Percentiles rank a stretch among this genome's conserved stretches.
These are phyloP conservation scores for Campylorhamphus procurvoides DNA, from an alignment of 2,113 vertebrate species.

Conservation along the genomic window DNA sequence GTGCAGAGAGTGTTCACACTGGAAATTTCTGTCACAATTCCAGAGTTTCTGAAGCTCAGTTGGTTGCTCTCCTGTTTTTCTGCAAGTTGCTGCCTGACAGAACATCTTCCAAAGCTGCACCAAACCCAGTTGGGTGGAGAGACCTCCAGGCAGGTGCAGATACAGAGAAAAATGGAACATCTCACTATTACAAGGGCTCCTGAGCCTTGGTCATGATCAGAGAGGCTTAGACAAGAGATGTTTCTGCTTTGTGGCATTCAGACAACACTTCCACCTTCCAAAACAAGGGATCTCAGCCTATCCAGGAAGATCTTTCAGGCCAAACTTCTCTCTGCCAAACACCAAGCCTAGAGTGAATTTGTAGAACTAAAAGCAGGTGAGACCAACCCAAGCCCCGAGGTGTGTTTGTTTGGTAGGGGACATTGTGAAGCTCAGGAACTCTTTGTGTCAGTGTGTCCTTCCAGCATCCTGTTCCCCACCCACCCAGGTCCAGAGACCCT, in stretches of 20 bases:
- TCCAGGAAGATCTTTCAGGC: background rate
- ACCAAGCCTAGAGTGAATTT: background rate
- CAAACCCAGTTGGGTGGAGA: background rate
- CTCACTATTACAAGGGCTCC: background rate
- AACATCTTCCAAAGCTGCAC: background rate
- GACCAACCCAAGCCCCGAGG: background rate
- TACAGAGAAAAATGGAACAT: background rate
- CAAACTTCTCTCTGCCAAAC: background rate
- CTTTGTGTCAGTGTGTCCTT: background rate
- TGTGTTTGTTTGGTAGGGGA: background rate
- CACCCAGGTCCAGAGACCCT: background rate
- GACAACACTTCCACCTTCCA: background rate
- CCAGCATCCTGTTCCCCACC: background rate
- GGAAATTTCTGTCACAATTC: background rate
- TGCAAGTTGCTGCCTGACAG: background rate
- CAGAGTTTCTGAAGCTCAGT: background rate
- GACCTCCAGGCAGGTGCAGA: background rate
- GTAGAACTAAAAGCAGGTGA: background rate
- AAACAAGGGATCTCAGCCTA: background rate
- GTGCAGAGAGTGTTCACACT: background rate
- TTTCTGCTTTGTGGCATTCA: background rate
- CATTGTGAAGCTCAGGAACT: background rate
- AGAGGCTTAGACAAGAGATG: background rate
- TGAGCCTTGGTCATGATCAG: background rate
- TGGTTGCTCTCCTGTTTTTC: rapidly evolving